A percentile compares a stretch with the other conserved stretches of the same genome.
Evolutionary conservation across 2,888 invertebrate species (phyloP).

Genomic region (Eucriotettix oculatus): DNA sequence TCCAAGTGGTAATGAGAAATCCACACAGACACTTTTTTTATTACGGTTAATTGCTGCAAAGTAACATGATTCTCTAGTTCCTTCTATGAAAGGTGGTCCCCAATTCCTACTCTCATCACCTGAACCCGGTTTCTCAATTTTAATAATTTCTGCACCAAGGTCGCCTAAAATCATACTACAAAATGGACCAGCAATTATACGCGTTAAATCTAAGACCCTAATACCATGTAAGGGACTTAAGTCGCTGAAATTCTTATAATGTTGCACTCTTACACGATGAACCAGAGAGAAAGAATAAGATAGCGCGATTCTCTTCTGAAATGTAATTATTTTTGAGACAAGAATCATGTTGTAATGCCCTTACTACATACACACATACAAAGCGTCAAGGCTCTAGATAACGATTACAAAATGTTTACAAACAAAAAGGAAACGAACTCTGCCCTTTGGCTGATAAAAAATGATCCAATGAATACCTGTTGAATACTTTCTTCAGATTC

Average conservation of each 20-base stretch:
- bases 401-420: neutral
- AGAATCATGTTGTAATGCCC: neutral
- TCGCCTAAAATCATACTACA: slow-evolving; percentile 89
- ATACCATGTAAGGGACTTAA: slow-evolving; percentile 30
- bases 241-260: neutral
- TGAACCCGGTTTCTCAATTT: slow-evolving; percentile 67
- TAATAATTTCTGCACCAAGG: slow-evolving; percentile 81
- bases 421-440: neutral
- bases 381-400: neutral
- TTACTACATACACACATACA: neutral
- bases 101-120: slow-evolving; percentile 84
- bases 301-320: neutral
- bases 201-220: slow-evolving; percentile 59
- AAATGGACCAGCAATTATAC: slow-evolving; percentile 86
- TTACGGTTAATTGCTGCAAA: slow-evolving; percentile 83
- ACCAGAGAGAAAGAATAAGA: too few species aligned
- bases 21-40: slow-evolving; percentile 80
- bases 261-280: too few species aligned
- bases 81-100: slow-evolving; percentile 75
- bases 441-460: too few species aligned
- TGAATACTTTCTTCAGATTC: slow-evolving; percentile 6
- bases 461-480: slow-evolving; percentile 4
- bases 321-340: neutral
- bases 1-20: slow-evolving; percentile 58
- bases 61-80: slow-evolving; percentile 53